phyloP scores from a whole-genome alignment of 2,113 vertebrate species.

The Camelus dromedarius region DNA sequence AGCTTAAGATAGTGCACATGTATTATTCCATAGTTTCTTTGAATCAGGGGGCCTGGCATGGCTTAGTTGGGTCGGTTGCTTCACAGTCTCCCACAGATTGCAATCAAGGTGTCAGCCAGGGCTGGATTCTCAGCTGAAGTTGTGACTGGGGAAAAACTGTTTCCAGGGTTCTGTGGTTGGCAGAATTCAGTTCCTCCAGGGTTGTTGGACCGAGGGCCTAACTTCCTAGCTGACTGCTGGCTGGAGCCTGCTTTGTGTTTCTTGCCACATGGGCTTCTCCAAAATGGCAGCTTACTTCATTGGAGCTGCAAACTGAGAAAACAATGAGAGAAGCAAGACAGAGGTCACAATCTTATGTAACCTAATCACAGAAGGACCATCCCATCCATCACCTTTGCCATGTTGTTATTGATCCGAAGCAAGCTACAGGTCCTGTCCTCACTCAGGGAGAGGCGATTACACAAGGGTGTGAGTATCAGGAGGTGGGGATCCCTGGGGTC shows the following conservation, averaged over 20 bases:
- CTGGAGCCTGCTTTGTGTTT: not conserved
- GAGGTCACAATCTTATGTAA: not conserved
- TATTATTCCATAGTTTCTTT: not conserved
- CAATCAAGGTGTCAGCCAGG: not conserved
- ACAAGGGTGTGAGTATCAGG: not conserved
- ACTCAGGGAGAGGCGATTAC: not conserved
- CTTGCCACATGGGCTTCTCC: not conserved
- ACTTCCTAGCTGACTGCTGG: not conserved
- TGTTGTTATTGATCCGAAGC: not conserved
- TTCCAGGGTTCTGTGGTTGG: not conserved
- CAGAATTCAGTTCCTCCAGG: not conserved
- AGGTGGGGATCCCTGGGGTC: not conserved
- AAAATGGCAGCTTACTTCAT: not conserved
- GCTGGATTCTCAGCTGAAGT: not conserved
- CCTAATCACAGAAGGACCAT: not conserved
- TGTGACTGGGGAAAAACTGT: not conserved
- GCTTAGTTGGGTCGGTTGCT: not conserved
- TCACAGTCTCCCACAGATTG: not conserved
- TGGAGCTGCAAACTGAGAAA: not conserved
- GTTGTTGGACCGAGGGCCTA: not conserved
- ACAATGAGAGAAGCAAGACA: not conserved
- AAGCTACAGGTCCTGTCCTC: not conserved
- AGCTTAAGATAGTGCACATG: not conserved
- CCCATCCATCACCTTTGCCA: not conserved
- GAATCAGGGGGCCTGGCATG: not conserved